Conservation (phyloP, 2,888 invertebrate genomes). For the Rotaria magnacalcarata region DNA sequence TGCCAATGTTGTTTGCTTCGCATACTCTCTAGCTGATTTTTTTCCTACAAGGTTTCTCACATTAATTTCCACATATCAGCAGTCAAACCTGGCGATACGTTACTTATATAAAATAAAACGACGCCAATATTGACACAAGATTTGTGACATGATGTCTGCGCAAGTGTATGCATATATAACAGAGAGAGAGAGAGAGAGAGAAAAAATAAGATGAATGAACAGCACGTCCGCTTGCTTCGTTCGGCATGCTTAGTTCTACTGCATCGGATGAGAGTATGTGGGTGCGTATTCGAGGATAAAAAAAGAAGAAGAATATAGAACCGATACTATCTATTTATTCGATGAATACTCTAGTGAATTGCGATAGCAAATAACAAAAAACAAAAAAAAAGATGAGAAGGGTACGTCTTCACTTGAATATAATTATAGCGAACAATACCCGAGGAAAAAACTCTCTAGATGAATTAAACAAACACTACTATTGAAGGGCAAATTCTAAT, state of each 20-base stretch:
- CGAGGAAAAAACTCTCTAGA: neutral
- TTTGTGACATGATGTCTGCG: neutral
- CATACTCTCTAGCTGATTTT: neutral
- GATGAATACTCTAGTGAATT: constrained; percentile 21
- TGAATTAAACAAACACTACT: neutral
- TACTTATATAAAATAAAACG: neutral
- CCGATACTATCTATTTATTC: neutral
- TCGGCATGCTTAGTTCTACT: neutral
- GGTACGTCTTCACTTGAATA: neutral
- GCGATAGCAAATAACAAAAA: neutral
- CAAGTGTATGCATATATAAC: neutral
- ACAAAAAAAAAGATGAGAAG: neutral
- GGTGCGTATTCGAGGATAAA: neutral
- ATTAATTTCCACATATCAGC: neutral
- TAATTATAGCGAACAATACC: neutral
- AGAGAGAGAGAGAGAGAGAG: neutral
- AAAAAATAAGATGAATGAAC: constrained; percentile 22
- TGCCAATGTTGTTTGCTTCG: neutral
- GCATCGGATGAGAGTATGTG: neutral
- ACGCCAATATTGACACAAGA: constrained; percentile 10
- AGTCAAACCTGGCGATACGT: neutral
- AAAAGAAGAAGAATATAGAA: neutral
- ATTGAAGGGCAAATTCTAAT: neutral
- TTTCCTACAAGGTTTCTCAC: neutral
- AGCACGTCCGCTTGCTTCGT: neutral